Percentiles rank a stretch among this genome's conserved stretches.
phyloP scores from a whole-genome alignment of 1,140 invertebrate species.

The Globodera ellingtonae region DNA sequence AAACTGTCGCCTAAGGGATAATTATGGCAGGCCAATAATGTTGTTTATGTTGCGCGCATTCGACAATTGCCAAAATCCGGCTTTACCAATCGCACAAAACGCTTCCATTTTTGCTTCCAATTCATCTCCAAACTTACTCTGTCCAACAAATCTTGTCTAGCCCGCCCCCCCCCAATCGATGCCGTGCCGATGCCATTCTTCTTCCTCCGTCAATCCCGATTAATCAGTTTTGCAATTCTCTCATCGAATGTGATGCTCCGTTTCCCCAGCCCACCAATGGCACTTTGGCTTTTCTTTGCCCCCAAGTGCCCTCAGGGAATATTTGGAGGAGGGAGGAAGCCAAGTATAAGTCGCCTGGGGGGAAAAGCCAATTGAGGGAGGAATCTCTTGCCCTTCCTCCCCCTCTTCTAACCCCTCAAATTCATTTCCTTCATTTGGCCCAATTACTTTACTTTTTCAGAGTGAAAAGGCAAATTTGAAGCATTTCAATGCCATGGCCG shows the following conservation, averaged over 20 bases:
- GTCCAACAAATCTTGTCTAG: too few relatives aligned
- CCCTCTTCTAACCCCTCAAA: neutral
- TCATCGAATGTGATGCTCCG: too few relatives aligned
- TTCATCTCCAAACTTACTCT: too few relatives aligned
- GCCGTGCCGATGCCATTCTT: too few relatives aligned
- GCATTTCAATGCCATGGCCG: neutral
- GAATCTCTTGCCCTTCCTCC: neutral
- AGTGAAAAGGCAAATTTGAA: neutral
- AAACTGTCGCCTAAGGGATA: too few relatives aligned
- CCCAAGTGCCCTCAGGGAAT: neutral
- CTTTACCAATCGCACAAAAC: too few relatives aligned
- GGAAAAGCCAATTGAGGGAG: neutral
- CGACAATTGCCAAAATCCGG: too few relatives aligned
- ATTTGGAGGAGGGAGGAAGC: neutral
- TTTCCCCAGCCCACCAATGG: neutral
- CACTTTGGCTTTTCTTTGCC: neutral
- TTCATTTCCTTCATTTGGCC: neutral
- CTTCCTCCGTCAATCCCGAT: neutral
- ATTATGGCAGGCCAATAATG: too few relatives aligned
- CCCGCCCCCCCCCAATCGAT: neutral
- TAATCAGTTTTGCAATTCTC: neutral
- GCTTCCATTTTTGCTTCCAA: too few relatives aligned
- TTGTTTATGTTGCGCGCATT: neutral
- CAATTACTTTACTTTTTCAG: slow-evolving; percentile 10
- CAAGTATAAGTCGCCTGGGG: neutral